Percentiles rank a stretch among this genome's conserved stretches.
phyloP scores from a whole-genome alignment of 2,888 invertebrate species.

The Parapristionchus giblindavisi region DNA sequence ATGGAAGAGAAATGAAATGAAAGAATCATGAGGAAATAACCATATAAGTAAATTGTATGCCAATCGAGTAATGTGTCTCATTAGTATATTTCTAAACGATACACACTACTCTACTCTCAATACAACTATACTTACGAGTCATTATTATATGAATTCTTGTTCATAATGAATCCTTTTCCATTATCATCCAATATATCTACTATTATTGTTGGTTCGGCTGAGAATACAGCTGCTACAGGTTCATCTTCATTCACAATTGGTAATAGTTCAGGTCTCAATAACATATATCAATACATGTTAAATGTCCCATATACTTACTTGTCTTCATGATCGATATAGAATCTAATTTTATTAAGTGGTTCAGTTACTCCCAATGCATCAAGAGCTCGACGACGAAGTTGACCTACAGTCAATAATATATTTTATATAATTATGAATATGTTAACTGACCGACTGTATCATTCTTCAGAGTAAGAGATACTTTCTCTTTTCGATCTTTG shows the following conservation, averaged over 20 bases:
- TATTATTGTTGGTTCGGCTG: conserved; percentile 38
- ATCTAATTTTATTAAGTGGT: conserved; percentile 41
- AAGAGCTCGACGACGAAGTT: conserved; percentile 45
- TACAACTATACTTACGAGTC: conserved; percentile 17
- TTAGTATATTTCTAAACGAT: background rate
- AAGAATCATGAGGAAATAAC: conserved; percentile 23
- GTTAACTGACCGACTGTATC: conserved; percentile 51
- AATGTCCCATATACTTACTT: conserved; percentile 8
- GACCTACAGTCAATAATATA: conserved; percentile 31
- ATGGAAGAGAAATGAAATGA: conserved; percentile 24
- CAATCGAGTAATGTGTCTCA: conserved; percentile 11
- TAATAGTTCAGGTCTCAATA: background rate
- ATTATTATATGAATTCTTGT: background rate
- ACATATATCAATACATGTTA: background rate
- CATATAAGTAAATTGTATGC: conserved; percentile 6
- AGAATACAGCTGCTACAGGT: conserved; percentile 26
- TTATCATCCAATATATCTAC: conserved; percentile 50
- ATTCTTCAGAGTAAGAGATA: conserved; percentile 40
- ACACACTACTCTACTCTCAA: conserved; percentile 12
- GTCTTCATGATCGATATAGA: conserved; percentile 49
- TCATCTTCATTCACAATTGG: conserved; percentile 16
- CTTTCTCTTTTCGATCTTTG: conserved; percentile 42
- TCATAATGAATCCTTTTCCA: conserved; percentile 44
- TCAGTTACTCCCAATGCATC: conserved; percentile 45
- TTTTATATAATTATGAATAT: background rate